Evolutionary conservation across 2,113 vertebrate species (phyloP).

Genomic region (Hyaena hyaena): DNA sequence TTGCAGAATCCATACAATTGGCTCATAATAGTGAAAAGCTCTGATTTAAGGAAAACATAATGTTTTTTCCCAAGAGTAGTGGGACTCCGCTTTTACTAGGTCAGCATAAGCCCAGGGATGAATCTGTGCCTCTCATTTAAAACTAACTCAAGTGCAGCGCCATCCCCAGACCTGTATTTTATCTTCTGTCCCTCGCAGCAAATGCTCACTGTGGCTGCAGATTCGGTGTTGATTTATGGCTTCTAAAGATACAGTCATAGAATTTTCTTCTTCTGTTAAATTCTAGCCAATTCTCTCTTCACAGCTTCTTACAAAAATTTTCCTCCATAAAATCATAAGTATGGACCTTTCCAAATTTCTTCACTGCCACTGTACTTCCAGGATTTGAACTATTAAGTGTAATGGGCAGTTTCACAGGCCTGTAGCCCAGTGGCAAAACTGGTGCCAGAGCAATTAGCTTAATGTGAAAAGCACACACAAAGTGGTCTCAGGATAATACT

Average conservation of each 20-base stretch:
- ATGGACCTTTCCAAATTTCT: not conserved
- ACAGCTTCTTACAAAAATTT: not conserved
- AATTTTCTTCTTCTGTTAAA: not conserved
- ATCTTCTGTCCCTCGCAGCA: not conserved
- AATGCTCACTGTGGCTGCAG: not conserved
- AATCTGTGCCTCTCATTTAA: constrained; percentile 39
- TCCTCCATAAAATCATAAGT: not conserved
- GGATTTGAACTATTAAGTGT: not conserved
- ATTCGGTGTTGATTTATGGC: not conserved
- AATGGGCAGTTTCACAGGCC: not conserved
- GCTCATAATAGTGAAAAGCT: not conserved
- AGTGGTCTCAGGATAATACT: no score
- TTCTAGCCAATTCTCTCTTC: not conserved
- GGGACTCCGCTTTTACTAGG: not conserved
- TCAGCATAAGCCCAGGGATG: not conserved
- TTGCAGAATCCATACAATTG: not conserved
- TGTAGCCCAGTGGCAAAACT: not conserved
- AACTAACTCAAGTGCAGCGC: not conserved
- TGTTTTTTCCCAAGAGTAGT: not conserved
- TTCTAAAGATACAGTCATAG: not conserved
- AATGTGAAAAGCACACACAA: not conserved
- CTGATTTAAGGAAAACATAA: not conserved
- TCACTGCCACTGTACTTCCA: not conserved
- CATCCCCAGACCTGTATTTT: not conserved
- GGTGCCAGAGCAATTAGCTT: not conserved